A percentile compares a stretch with the other conserved stretches of the same genome.
Conservation (phyloP, 2,888 invertebrate species). For the Thelaira solivaga region DNA sequence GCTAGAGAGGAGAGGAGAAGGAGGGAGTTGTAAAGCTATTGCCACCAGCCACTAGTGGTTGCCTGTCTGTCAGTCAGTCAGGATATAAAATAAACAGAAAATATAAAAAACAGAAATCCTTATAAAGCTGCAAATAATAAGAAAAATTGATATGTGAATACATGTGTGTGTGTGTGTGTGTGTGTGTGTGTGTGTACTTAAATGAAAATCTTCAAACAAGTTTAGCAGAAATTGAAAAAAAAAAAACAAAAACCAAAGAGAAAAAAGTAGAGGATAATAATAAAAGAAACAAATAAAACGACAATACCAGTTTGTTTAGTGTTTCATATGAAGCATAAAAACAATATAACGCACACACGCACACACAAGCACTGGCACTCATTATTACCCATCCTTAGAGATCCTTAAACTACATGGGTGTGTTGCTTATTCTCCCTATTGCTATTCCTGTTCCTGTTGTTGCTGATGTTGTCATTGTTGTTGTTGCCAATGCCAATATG, state of each 20-base stretch:
- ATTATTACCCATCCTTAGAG: slow-evolving; percentile 3
- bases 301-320: slow-evolving; percentile 48
- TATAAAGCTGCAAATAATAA: slow-evolving; percentile 32
- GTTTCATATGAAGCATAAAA: slow-evolving; percentile 22
- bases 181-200: neutral
- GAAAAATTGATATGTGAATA: neutral
- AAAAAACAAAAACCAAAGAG: slow-evolving; percentile 1
- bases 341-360: slow-evolving; percentile 4
- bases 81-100: neutral
- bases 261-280: slow-evolving; percentile 6
- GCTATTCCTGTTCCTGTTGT: slow-evolving; percentile 14
- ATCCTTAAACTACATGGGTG: slow-evolving; percentile 27
- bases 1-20: neutral
- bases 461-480: slow-evolving; percentile 13
- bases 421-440: slow-evolving; percentile 4
- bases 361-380: neutral
- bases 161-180: neutral
- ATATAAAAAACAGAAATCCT: too few relatives aligned
- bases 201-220: slow-evolving; percentile 11
- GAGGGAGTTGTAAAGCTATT: too few relatives aligned
- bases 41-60: slow-evolving; percentile 23
- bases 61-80: neutral
- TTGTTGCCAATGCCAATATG: slow-evolving; percentile 25
- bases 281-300: slow-evolving; percentile 33
- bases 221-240: slow-evolving; percentile 26